These are phyloP conservation scores for Hydractinia symbiolongicarpus DNA, from an alignment of 30 jellyfish, hydroid and myxozoan genomes.

Conservation along the genomic window DNA sequence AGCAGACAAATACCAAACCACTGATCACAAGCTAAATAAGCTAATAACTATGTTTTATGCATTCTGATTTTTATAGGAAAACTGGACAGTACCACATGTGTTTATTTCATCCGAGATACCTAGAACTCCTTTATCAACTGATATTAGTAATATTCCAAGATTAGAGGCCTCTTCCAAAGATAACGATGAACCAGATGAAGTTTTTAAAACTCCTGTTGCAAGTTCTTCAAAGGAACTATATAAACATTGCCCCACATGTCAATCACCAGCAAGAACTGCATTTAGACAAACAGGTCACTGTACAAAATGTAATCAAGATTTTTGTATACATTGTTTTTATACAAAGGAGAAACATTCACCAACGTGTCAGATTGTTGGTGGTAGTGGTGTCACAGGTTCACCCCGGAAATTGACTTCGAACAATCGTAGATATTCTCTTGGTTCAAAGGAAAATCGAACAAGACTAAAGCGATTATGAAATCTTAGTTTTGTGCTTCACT, in stretches of 20 bases:
- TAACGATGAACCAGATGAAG: not conserved
- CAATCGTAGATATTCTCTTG: constrained; percentile 10
- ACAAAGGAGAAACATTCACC: constrained; percentile 28
- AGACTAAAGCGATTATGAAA: constrained; percentile 26
- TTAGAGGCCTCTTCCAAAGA: not conserved
- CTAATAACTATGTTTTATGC: too few relatives aligned
- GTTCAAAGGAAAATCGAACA: constrained; percentile 13
- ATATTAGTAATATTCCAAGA: too few relatives aligned
- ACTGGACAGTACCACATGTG: too few relatives aligned
- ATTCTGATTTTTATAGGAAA: too few relatives aligned
- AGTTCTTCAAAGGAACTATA: constrained; percentile 14
- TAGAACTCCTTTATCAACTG: too few relatives aligned
- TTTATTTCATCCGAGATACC: too few relatives aligned
- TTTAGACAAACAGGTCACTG: constrained; percentile 29
- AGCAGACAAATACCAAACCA: too few relatives aligned
- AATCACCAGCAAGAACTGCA: constrained; percentile 33
- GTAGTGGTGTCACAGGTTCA: constrained; percentile 33
- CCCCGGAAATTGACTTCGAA: constrained; percentile 8
- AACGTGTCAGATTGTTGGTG: constrained; percentile 35
- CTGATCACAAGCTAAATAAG: too few relatives aligned
- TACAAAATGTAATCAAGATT: constrained; percentile 26
- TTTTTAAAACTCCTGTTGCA: not conserved
- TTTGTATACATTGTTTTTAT: constrained; percentile 34
- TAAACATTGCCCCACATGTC: constrained; percentile 35
- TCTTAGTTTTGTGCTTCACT: not conserved